phyloP scores from a whole-genome alignment of 2,113 vertebrate species.

The Syngnathoides biaculeatus region DNA sequence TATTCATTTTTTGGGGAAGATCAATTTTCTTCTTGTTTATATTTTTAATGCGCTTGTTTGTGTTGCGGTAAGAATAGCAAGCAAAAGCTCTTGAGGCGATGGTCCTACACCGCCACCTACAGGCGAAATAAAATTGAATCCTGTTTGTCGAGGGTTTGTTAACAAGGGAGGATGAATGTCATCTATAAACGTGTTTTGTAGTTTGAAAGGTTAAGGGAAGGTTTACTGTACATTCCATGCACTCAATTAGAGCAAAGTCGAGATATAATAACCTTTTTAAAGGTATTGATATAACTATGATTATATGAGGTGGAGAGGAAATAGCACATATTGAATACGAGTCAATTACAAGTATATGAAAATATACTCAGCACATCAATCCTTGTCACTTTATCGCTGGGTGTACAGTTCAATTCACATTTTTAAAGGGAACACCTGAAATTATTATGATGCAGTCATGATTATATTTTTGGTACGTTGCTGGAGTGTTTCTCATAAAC shows the following conservation, averaged over 20 bases:
- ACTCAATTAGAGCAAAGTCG: no score
- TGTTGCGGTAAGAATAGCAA: not conserved
- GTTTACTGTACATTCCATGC: no score
- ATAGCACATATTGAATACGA: not conserved
- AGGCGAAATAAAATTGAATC: conserved; percentile 25
- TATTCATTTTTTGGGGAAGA: not conserved
- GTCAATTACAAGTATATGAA: not conserved
- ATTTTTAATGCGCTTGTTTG: not conserved
- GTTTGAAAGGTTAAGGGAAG: no score
- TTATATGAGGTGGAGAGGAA: not conserved
- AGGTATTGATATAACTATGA: not conserved
- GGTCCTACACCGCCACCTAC: conserved; percentile 51
- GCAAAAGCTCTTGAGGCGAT: not conserved
- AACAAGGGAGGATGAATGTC: not conserved
- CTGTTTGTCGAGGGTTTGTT: not conserved
- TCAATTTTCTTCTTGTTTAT: not conserved
- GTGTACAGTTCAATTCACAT: not conserved
- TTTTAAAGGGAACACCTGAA: not conserved
- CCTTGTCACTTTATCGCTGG: not conserved
- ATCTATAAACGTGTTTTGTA: no score
- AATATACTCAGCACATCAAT: not conserved
- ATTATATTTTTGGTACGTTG: not conserved
- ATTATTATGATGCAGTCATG: not conserved
- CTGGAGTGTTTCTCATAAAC: not conserved
- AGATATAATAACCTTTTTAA: not conserved